These are phyloP conservation scores for Sinohyriopsis cumingii DNA, from an alignment of 2,888 invertebrate species.

Conservation along the genomic window DNA sequence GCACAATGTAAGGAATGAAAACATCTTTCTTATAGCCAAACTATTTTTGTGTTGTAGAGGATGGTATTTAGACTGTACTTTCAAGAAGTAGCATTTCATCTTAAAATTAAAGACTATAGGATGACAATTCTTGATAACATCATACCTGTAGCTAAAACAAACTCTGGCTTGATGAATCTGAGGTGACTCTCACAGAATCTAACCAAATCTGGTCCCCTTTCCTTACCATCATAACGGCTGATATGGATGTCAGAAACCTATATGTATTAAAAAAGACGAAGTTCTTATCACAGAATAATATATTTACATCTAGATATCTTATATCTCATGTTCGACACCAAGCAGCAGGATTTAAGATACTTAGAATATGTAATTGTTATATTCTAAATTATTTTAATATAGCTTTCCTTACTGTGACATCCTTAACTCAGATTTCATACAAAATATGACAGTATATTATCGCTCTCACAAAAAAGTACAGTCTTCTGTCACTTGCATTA, in stretches of 20 bases:
- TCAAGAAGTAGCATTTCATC: neutral
- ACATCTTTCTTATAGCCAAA: neutral
- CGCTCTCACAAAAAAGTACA: too few species aligned
- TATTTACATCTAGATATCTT: too few species aligned
- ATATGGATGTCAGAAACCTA: slow-evolving; percentile 93
- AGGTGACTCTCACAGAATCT: slow-evolving; percentile 86
- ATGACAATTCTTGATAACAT: neutral
- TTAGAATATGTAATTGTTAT: too few species aligned
- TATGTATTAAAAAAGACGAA: slow-evolving; percentile 16
- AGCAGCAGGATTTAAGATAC: too few species aligned
- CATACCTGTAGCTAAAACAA: slow-evolving; percentile 83
- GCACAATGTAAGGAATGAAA: neutral
- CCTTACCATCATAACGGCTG: slow-evolving; percentile 85
- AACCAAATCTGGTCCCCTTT: slow-evolving; percentile 83
- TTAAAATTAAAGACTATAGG: neutral
- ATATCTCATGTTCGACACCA: too few species aligned
- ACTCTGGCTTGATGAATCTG: slow-evolving; percentile 80
- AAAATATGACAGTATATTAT: too few species aligned
- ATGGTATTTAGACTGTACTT: neutral
- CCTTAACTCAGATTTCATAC: too few species aligned
- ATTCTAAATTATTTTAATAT: too few species aligned
- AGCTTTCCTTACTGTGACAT: too few species aligned
- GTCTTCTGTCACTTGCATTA: too few species aligned
- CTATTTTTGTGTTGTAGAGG: neutral
- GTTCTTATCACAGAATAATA: slow-evolving; percentile 49